A percentile compares a stretch with the other conserved stretches of the same genome.
These are phyloP conservation scores for Hydractinia symbiolongicarpus DNA, from an alignment of 30 jellyfish, hydroid and myxozoan species.

Conservation along the genomic window DNA sequence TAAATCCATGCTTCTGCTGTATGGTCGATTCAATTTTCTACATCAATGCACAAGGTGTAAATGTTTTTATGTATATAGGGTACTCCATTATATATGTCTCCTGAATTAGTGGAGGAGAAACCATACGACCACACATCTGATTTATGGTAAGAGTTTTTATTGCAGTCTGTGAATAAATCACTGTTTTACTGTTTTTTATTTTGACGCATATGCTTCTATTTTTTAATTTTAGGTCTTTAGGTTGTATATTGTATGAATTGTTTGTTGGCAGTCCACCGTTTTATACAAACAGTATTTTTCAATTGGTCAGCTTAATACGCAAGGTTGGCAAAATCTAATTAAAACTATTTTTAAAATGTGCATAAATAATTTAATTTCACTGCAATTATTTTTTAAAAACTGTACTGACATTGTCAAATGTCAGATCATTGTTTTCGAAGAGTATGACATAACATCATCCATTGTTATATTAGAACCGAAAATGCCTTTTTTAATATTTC, in stretches of 20 bases:
- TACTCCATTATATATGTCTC: slow-evolving; percentile 97
- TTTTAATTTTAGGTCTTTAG: slow-evolving; percentile 68
- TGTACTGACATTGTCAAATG: neutral
- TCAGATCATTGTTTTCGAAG: neutral
- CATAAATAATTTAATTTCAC: neutral
- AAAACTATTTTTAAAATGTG: neutral
- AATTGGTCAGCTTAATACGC: slow-evolving; percentile 76
- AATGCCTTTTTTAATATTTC: too few relatives aligned
- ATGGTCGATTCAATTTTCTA: too few relatives aligned
- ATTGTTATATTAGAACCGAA: too few relatives aligned
- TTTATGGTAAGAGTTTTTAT: slow-evolving; percentile 50
- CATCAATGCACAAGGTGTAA: too few relatives aligned
- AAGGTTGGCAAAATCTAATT: slow-evolving; percentile 22
- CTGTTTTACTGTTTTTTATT: neutral
- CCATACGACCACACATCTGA: slow-evolving; percentile 98
- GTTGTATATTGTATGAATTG: slow-evolving; percentile 86
- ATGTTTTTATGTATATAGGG: slow-evolving; percentile 42
- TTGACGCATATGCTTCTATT: neutral
- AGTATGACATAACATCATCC: neutral
- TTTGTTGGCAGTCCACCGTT: slow-evolving; percentile 92
- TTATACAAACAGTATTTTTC: slow-evolving; percentile 90
- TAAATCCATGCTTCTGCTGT: too few relatives aligned
- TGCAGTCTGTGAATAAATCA: neutral
- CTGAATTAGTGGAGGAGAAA: slow-evolving; percentile 93
- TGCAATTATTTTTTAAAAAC: neutral